A percentile compares a stretch with the other conserved stretches of the same genome.
Evolutionary conservation across 2,113 vertebrate genomes (phyloP).

Genomic region (Strigops habroptila): DNA sequence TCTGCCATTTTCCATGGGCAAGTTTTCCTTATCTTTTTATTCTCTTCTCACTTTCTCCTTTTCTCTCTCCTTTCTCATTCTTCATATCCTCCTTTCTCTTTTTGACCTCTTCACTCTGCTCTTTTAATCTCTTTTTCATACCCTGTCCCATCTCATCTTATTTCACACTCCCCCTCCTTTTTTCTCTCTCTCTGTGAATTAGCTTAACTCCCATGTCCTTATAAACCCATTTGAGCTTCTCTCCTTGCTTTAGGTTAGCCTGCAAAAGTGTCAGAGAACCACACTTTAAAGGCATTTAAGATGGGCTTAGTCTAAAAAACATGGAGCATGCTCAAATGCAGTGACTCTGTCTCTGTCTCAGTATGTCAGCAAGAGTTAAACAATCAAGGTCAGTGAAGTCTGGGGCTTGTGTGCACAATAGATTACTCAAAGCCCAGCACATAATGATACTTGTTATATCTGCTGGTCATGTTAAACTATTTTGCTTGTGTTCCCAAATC

Average conservation of each 20-base stretch:
- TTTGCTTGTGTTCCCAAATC: background rate
- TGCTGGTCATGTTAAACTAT: background rate
- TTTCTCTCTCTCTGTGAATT: background rate
- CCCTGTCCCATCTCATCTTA: background rate
- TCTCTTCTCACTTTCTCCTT: background rate
- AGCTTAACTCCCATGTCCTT: background rate
- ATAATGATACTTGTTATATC: background rate
- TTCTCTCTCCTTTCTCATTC: background rate
- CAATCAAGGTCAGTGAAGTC: background rate
- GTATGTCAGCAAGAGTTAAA: background rate
- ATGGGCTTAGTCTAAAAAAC: background rate
- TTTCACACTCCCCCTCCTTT: background rate
- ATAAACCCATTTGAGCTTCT: background rate
- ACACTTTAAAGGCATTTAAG: background rate
- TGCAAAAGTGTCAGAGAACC: background rate
- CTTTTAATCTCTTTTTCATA: background rate
- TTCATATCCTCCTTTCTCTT: background rate
- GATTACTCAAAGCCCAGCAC: background rate
- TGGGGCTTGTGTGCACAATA: background rate
- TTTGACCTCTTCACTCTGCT: background rate
- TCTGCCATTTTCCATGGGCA: background rate
- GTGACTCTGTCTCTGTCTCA: background rate
- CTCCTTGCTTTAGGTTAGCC: background rate
- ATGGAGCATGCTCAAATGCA: background rate
- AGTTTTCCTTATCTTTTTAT: background rate